phyloP scores from a whole-genome alignment of 2,113 vertebrate species.

The Catharus fuscescens region DNA sequence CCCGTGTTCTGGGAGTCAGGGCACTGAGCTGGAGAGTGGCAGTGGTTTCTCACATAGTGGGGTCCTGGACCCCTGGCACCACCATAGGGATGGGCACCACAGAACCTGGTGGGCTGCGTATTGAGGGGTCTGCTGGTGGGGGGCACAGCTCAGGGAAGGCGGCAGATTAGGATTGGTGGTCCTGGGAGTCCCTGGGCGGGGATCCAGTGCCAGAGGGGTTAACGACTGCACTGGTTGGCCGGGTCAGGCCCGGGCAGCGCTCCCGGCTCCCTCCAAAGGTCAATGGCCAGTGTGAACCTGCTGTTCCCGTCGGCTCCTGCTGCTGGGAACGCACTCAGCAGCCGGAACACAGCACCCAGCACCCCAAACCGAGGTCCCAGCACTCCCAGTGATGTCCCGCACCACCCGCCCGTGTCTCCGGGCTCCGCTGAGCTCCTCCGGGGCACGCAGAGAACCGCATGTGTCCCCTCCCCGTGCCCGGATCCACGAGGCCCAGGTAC shows the following conservation, averaged over 20 bases:
- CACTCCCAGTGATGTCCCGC: not conserved
- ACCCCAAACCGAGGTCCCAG: not conserved
- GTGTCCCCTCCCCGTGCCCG: not conserved
- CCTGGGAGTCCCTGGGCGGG: not conserved
- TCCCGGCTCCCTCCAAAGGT: conserved; percentile 8
- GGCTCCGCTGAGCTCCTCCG: not conserved
- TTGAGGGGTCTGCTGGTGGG: not conserved
- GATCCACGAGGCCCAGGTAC: not conserved
- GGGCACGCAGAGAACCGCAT: not conserved
- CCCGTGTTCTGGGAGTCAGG: not conserved
- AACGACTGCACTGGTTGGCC: not conserved
- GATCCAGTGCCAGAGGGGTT: not conserved
- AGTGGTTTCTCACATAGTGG: not conserved
- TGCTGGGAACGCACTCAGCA: not conserved
- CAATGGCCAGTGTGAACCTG: not conserved
- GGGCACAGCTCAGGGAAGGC: not conserved
- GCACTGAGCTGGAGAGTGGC: not conserved
- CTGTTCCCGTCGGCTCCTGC: not conserved
- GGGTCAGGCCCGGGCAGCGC: not conserved
- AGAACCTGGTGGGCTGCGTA: not conserved
- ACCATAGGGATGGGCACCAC: not conserved
- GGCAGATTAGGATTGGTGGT: not conserved
- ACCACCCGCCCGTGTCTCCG: not conserved
- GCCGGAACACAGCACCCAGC: not conserved
- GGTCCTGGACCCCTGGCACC: not conserved